These are phyloP conservation scores for Trogon melanurus DNA, from an alignment of 2,113 vertebrate species.

Conservation along the genomic window DNA sequence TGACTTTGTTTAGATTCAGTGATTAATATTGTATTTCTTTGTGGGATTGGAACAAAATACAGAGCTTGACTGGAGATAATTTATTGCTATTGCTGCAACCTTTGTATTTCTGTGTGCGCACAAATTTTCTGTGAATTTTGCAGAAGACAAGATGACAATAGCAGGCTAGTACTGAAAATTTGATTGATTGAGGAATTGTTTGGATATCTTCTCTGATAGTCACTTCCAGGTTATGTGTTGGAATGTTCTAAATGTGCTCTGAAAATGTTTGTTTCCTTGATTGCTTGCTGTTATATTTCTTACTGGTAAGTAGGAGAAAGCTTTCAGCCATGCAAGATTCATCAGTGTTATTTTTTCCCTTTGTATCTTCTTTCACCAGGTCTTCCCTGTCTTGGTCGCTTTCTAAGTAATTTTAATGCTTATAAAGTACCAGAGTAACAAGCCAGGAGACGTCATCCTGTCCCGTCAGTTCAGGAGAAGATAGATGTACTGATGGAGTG, in stretches of 20 bases:
- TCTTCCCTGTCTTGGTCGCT: not conserved
- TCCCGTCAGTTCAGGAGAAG: not conserved
- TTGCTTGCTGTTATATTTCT: not conserved
- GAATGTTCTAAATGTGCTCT: not conserved
- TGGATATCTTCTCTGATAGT: not conserved
- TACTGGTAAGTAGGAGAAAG: not conserved
- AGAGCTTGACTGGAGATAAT: not conserved
- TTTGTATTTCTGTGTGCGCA: not conserved
- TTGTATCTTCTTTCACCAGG: not conserved
- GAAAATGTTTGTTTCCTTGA: not conserved
- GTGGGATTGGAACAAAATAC: not conserved
- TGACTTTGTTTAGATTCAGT: not conserved
- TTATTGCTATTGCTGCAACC: not conserved
- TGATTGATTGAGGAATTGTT: not conserved
- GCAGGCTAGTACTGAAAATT: not conserved
- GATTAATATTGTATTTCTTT: not conserved
- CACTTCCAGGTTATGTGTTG: not conserved
- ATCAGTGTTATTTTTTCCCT: not conserved
- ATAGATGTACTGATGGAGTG: not conserved
- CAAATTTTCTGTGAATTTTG: not conserved
- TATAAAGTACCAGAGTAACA: not conserved
- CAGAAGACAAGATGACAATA: not conserved
- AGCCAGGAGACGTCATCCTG: not conserved
- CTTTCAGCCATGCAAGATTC: not conserved
- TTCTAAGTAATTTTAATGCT: not conserved